Evolutionary conservation across 2,888 invertebrate species (phyloP), one percentile per base, ranked within the genome.

Genomic region (Lamproptera curius): DNA sequence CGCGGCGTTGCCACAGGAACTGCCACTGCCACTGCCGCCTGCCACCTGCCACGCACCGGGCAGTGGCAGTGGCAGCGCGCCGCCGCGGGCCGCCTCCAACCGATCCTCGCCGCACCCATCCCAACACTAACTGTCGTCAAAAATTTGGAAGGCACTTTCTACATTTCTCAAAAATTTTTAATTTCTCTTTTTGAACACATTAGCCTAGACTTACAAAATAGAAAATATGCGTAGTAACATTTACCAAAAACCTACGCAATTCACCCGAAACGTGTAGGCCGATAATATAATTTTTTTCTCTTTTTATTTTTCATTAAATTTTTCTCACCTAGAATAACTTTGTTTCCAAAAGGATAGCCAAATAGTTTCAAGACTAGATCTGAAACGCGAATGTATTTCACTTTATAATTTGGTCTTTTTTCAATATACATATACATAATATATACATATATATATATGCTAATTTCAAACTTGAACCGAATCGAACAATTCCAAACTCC

Each of bases 111-210:
- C 90, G 83, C 82, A 31, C 75, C 73, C 68, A 75, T 75, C 81
- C 91, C 90, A 85, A 89, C 90, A 88, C 89, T 89, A 82, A 83
- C 77, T 83, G 81, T 88, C 87, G 87, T 88, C 87, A 86, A 87
- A 85, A 85, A 85, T 89, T 90, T 92, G 92, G 92, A 93, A 93
- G 93, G 93, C 93, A 93, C 93, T 93, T 93, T 91, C 92, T 92
- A 92, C 92, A 89, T 90, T 90, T 89, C 74, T 43, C n/a, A 9
- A 44, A 80, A 85, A 81, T 76, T 77, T 85, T 83, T 75, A 86
- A 80, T 86, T 87, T 79, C 77, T 66, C 85, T 90, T 91, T 48
- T 91, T 91, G 92, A 92, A 92, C 92, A 92, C 92, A 92, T 91
- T 89, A 91, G 91, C 91, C 91, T 91, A 91, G 88, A 90, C 89